Evolutionary conservation across 2,888 invertebrate species (phyloP).

Genomic region (Tenthredo scrophulariae): DNA sequence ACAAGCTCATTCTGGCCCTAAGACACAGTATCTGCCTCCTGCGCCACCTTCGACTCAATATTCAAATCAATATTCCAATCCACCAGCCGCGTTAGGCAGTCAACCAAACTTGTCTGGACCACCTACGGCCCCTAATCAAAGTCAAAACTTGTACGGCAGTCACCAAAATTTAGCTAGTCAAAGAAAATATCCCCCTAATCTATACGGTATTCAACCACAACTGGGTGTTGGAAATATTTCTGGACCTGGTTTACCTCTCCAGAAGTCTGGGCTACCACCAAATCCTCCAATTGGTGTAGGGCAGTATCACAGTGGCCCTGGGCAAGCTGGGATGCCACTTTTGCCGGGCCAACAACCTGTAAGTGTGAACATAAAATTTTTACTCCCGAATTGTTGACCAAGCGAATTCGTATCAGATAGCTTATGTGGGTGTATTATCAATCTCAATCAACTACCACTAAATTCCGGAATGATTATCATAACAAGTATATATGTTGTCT

Average conservation of each 20-base stretch:
- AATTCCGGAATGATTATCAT: background rate
- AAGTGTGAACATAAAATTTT: slow-evolving; percentile 46
- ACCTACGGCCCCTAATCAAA: slow-evolving; percentile 54
- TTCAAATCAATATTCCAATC: slow-evolving; percentile 58
- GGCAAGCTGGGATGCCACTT: slow-evolving; percentile 60
- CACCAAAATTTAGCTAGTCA: slow-evolving; percentile 70
- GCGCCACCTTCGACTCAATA: slow-evolving; percentile 55
- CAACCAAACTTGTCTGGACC: slow-evolving; percentile 55
- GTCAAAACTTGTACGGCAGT: slow-evolving; percentile 61
- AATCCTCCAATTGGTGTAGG: slow-evolving; percentile 55
- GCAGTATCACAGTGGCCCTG: slow-evolving; percentile 58
- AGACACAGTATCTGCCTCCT: slow-evolving; percentile 47
- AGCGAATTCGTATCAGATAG: slow-evolving; percentile 4
- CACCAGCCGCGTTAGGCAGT: slow-evolving; percentile 55
- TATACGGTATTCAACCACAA: slow-evolving; percentile 61
- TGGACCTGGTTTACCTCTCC: slow-evolving; percentile 54
- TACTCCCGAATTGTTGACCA: background rate
- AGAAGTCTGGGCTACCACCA: slow-evolving; percentile 52
- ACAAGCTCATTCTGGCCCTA: slow-evolving; percentile 56
- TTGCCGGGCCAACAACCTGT: slow-evolving; percentile 64
- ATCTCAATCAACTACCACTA: background rate
- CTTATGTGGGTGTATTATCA: background rate
- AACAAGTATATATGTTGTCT: background rate
- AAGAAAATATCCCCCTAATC: slow-evolving; percentile 67
- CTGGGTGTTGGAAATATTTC: slow-evolving; percentile 61